phyloP scores from a whole-genome alignment of 2,113 vertebrate genomes.

The Percina caprodes region DNA sequence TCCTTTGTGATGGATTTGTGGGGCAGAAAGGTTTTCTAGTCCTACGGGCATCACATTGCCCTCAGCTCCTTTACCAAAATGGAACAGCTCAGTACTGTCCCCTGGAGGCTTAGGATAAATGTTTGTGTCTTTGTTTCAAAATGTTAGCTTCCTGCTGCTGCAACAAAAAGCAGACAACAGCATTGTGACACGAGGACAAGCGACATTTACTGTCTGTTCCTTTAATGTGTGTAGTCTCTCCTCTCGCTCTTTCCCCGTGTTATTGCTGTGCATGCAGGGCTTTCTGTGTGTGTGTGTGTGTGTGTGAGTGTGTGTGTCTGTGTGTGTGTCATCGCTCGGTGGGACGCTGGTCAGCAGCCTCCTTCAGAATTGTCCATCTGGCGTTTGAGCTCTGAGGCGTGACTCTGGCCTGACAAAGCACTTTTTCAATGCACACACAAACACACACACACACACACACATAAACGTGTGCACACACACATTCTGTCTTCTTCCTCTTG shows the following conservation, averaged over 20 bases:
- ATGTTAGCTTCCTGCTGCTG: conserved; percentile 2
- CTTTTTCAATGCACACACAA: conserved; percentile 8
- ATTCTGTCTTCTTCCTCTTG: not conserved
- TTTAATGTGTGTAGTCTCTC: not conserved
- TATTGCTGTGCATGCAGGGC: not conserved
- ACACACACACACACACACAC: not conserved
- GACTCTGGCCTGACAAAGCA: conserved; percentile 48
- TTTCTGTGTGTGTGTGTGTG: not conserved
- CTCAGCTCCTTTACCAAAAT: not conserved
- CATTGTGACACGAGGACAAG: conserved; percentile 2
- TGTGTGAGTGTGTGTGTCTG: not conserved
- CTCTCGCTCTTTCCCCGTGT: not conserved
- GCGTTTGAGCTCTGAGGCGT: conserved; percentile 43
- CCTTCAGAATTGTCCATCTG: conserved; percentile 60
- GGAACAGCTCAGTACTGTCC: not conserved
- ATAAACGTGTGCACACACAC: not conserved
- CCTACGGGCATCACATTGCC: not conserved
- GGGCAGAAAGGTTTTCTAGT: not conserved
- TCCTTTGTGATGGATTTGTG: not conserved
- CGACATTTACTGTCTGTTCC: conserved; percentile 3
- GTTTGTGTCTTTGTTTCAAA: conserved; percentile 10
- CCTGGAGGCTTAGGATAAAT: not conserved
- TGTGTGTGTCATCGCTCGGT: conserved; percentile 19
- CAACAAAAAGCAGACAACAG: not conserved
- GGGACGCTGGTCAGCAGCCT: conserved; percentile 36